A percentile compares a stretch with the other conserved stretches of the same genome.
Conservation (phyloP, 2,888 invertebrate genomes). For the Eucera pruinosa region DNA sequence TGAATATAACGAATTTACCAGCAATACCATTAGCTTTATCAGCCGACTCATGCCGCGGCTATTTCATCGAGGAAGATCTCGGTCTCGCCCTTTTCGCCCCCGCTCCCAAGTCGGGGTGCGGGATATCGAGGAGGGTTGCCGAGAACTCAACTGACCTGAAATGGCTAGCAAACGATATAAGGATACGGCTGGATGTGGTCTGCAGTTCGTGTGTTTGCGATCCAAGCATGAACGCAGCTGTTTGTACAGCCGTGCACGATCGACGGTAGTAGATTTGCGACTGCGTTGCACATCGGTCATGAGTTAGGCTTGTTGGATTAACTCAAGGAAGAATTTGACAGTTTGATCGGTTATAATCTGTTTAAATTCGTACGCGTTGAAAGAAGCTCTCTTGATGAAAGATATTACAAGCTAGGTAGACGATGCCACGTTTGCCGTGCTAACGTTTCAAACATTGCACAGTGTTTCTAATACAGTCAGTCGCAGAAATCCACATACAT, state of each 20-base stretch:
- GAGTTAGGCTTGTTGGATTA: neutral
- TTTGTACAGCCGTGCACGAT: conserved; percentile 37
- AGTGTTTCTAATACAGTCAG: too few species aligned
- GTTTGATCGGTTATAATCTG: neutral
- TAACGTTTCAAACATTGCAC: too few species aligned
- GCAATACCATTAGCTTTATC: conserved; percentile 57
- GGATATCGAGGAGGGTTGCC: conserved; percentile 26
- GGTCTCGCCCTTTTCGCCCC: conserved; percentile 12
- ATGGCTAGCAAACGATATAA: conserved; percentile 68
- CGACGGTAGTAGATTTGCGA: conserved; percentile 9
- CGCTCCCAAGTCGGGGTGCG: neutral
- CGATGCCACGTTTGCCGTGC: too few species aligned
- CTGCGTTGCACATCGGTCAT: conserved; percentile 8
- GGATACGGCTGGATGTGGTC: conserved; percentile 60
- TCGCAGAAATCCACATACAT: too few species aligned
- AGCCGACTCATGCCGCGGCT: conserved; percentile 33
- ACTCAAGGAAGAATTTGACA: neutral
- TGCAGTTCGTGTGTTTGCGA: conserved; percentile 47
- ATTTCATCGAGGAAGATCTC: conserved; percentile 49
- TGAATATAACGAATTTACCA: conserved; percentile 60
- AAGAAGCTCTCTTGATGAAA: too few species aligned
- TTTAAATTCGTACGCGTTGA: neutral
- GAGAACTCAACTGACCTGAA: conserved; percentile 54
- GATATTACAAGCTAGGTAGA: too few species aligned
- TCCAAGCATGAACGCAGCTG: conserved; percentile 34